phyloP scores from a whole-genome alignment of 2,888 invertebrate genomes.

The Gymnocheta viridis region DNA sequence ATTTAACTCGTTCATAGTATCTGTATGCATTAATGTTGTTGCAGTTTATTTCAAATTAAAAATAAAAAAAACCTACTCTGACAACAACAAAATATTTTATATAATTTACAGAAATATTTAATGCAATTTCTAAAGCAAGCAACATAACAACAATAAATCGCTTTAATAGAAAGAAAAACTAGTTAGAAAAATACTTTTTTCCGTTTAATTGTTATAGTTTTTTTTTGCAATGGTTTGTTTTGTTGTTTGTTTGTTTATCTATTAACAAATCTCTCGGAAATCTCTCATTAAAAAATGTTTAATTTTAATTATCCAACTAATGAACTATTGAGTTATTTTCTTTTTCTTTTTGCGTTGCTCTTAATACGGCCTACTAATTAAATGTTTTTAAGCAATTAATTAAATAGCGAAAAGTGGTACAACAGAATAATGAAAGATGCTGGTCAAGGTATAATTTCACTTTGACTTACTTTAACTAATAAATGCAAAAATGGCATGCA shows the following conservation, averaged over 20 bases:
- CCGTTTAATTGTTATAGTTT: conserved; percentile 38
- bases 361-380: conserved; percentile 60
- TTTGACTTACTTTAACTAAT: conserved; percentile 20
- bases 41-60: conserved; percentile 34
- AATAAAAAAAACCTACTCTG: not conserved
- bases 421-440: not conserved
- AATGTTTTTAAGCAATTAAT: conserved; percentile 56
- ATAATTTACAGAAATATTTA: conserved; percentile 55
- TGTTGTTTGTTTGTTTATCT: conserved; percentile 10
- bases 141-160: conserved; percentile 36
- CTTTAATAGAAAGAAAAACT: conserved; percentile 38
- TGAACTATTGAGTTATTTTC: conserved; percentile 37
- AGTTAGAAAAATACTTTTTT: conserved; percentile 43
- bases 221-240: not conserved
- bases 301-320: conserved; percentile 53
- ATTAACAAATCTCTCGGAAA: not conserved
- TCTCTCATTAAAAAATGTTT: conserved; percentile 17
- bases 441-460: conserved; percentile 67
- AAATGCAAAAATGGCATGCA: too few species aligned
- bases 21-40: conserved; percentile 15
- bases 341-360: conserved; percentile 11
- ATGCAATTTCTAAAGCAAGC: conserved; percentile 23
- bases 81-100: conserved; percentile 42
- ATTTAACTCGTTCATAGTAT: not conserved
- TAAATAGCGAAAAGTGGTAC: conserved; percentile 15